Evolutionary conservation across 2,797 vertebrate species (phyloP), one percentile per base, ranked within the genome.

Genomic region (Synanceia verrucosa): DNA sequence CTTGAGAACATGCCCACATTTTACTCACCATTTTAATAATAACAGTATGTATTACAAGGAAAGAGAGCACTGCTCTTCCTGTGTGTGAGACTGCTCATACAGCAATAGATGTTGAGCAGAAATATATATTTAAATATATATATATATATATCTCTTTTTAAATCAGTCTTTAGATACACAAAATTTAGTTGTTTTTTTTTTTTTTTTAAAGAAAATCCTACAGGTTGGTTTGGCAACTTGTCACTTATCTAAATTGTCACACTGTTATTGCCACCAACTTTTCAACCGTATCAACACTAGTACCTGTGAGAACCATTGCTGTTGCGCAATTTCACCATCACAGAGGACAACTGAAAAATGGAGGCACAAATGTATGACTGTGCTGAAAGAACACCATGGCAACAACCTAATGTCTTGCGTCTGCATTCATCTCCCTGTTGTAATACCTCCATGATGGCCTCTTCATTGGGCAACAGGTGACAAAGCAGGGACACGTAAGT

Each of bases 361-460:
- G 9, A 7, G 9, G 18, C 12, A 34, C 53, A 21, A 48, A 21
- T 57, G 44, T 28, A 13, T 24, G 14, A 55, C 16, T 16, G 12
- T 36, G 21, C 21, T 53, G 6, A 60, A 61, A 33, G 8, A 23
- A 10, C 2, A 37, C 53, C 18, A 13, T 18, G 4, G 2, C 26
- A 23, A n/a, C 3, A 39, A 53, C 23, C 2, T 6, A 19, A 51
- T 13, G 11, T 28, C 26, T 48, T 16, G 18, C 36, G 9, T 8
- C 56, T 37, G 8, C 18, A n/a, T 31, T 62, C 5, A 6, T 6
- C 3, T 12, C 7, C 7, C 1, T 18, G 33, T 31, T 6, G 6
- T 79, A 87, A 84, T 82, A 99, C 98, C 97, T 99, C 97, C 87
- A 95, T 93, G 84, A 99, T 97, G 73, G 97, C 98, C 56, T 99